Base-by-base conservation (phyloP, 1,140 invertebrate species). In the Lutraria rhynchaena region DNA sequence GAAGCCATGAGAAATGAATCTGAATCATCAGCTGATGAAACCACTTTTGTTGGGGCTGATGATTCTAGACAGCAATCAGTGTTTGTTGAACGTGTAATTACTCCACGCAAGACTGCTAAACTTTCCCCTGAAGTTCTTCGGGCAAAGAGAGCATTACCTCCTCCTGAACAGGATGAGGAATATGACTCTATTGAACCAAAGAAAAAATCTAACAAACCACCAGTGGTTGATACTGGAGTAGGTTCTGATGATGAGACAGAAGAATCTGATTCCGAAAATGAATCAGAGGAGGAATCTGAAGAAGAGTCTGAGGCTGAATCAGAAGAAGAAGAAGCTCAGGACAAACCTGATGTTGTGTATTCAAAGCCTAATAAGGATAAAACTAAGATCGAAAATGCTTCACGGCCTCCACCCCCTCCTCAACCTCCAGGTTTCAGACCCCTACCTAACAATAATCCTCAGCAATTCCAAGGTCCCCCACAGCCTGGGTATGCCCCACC, bases 171-270 rank as follows among this genome's bases (percentile, higher is more conserved):
- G 49, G 78, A 81, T 65, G 57, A 31, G 58, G 60, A 63, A 37
- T 81, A 81, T 63, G 78, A 81, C 44, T 65, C 78, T 19, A 73
- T 81, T 37, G 78, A 81, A 44, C 69, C 78, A 19, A 81, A 81
- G 49, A 70, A 70, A 44, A 41, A 41, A 41, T 41, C 37, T 41
- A 41, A 5, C 15, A 41, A 41, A 41, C 37, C 37, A 41, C 29
- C 46, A 17, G 13, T 67, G 24, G 37, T 80, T 31, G 65, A 80
- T 27, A 69, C 35, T 33, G 65, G 49, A 9, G 65, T 49, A 9
- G 75, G 57, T 19, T 63, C 75, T 22, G 61, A 80, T 5, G 76
- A 80, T 19, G 76, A 80, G 27, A 60, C 53, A 13, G 63, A 69
- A 7, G 78, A 81, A 31, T 74, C 60, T 13, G 78, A 81, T 46